These are phyloP conservation scores for Crotalus viridis DNA, from an alignment of 2,113 vertebrate genomes.

Conservation along the genomic window DNA sequence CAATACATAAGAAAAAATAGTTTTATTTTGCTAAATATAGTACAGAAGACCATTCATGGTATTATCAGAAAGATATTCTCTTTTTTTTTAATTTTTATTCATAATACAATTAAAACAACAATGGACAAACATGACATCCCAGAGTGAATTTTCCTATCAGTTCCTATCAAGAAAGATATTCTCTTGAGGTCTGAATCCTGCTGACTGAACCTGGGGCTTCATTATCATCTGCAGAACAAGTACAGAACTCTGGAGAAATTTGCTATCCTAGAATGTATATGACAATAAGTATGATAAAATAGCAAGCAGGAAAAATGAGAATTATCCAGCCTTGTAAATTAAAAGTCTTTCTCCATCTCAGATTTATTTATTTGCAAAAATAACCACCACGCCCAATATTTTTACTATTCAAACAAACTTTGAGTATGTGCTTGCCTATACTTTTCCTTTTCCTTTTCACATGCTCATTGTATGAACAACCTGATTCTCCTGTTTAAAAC, in stretches of 20 bases:
- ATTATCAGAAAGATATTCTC: background rate
- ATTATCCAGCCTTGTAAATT: background rate
- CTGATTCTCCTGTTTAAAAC: background rate
- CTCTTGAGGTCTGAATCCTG: background rate
- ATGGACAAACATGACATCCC: too few relatives aligned
- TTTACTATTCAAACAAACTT: background rate
- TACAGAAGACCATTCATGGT: background rate
- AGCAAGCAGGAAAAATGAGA: background rate
- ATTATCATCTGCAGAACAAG: background rate
- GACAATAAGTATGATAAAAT: background rate
- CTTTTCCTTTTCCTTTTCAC: background rate
- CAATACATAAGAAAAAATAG: too few relatives aligned
- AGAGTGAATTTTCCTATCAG: too few relatives aligned
- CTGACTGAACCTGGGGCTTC: background rate
- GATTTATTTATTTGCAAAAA: background rate
- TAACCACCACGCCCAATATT: background rate
- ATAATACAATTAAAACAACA: too few relatives aligned
- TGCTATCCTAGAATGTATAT: background rate
- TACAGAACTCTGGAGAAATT: background rate
- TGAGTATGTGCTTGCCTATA: background rate
- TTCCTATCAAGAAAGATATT: background rate
- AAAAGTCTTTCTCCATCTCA: background rate
- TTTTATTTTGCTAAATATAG: background rate
- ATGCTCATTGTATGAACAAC: background rate
- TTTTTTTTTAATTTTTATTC: background rate